phyloP scores from a whole-genome alignment of 2,888 invertebrate genomes.

The Aphodius sticticus region DNA sequence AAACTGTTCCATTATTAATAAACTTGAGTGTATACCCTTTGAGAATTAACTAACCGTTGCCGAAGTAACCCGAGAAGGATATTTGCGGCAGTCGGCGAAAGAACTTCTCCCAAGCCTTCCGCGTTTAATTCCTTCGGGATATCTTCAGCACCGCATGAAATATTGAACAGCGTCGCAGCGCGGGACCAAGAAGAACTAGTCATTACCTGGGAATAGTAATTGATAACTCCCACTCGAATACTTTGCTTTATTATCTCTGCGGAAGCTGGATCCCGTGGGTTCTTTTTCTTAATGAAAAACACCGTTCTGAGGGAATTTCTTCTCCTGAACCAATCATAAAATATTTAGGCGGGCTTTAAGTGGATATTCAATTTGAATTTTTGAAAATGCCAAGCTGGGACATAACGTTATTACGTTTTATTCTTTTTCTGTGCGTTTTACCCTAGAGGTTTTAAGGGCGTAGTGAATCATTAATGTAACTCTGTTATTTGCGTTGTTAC shows the following conservation, averaged over 20 bases:
- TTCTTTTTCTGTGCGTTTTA: background rate
- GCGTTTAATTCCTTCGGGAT: background rate
- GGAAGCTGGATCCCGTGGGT: background rate
- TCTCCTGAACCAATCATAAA: background rate
- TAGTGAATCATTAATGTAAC: background rate
- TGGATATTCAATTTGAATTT: background rate
- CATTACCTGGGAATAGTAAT: background rate
- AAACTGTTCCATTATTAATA: conserved; percentile 4
- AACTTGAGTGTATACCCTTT: conserved; percentile 4
- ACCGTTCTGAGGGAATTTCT: background rate
- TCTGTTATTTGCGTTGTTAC: background rate
- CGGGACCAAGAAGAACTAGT: background rate
- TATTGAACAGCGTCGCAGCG: background rate
- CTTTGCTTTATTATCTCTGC: background rate
- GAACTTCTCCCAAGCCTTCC: background rate
- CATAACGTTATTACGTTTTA: background rate
- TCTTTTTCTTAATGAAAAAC: background rate
- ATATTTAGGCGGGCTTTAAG: background rate
- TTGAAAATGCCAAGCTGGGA: background rate
- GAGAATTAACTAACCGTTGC: background rate
- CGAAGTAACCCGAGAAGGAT: background rate
- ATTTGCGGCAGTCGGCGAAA: background rate
- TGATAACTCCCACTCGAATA: background rate
- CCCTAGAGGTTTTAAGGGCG: too few species aligned
- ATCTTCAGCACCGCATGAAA: background rate